Percentiles rank a stretch among this genome's conserved stretches.
Evolutionary conservation across 1,140 invertebrate genomes (phyloP).

Genomic region (Drosophila nebulosa): DNA sequence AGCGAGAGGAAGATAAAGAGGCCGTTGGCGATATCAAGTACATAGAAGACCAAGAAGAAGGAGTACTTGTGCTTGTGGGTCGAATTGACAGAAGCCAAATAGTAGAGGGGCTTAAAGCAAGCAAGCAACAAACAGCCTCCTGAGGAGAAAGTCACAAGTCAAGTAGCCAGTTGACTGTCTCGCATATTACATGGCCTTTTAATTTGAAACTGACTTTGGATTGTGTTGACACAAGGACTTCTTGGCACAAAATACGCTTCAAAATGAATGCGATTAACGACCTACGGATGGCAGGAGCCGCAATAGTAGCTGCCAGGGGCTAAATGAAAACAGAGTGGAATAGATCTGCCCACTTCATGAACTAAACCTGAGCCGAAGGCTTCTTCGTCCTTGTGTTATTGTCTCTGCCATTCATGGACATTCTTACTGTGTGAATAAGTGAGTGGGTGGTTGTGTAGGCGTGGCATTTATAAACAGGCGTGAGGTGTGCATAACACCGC

Average conservation of each 20-base stretch:
- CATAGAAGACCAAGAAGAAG: background rate
- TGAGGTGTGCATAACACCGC: constrained; percentile 14
- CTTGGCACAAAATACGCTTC: constrained; percentile 20
- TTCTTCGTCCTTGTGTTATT: constrained; percentile 21
- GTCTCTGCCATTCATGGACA: constrained; percentile 26
- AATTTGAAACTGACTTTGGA: constrained; percentile 46
- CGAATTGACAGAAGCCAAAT: background rate
- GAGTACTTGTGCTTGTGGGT: background rate
- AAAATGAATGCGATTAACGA: constrained; percentile 56
- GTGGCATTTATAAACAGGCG: background rate
- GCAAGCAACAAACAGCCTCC: constrained; percentile 11
- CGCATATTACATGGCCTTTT: constrained; percentile 27
- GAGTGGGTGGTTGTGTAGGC: background rate
- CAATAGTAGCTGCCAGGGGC: background rate
- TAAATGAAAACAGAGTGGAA: constrained; percentile 1
- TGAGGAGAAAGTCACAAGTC: constrained; percentile 25
- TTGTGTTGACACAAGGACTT: constrained; percentile 48
- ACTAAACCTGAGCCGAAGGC: constrained; percentile 1
- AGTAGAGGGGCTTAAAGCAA: background rate
- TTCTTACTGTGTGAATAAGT: background rate
- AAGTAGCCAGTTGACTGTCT: background rate
- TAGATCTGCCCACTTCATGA: constrained; percentile 2
- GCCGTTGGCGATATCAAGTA: background rate
- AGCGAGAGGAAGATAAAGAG: background rate
- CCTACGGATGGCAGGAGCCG: background rate